Base-by-base conservation (phyloP, 2,113 vertebrate species). In the Alligator sinensis region DNA sequence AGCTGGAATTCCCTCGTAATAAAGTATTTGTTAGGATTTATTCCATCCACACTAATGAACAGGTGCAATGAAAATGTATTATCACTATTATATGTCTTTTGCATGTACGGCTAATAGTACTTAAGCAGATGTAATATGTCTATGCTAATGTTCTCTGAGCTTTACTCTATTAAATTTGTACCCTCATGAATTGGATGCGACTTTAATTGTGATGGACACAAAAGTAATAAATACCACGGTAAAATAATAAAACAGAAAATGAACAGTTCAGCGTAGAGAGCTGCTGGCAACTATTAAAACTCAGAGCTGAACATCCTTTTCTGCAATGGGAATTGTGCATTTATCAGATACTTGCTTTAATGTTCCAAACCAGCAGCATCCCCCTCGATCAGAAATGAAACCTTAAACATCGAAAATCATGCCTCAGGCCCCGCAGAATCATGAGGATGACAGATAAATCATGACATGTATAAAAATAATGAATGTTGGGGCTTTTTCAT, bases 261-360 rank as follows among this genome's bases (percentile, higher is more conserved):
- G 21, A 91, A 80, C 47, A 54, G 27, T 25, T 88, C 9, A 4
- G 84, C 85, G 16, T 79, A 78, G 68, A 62, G 4, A 63, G 25
- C 11, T 88, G 62, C 57, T 92, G 63, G 88, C 16, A 62, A n/a
- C 77, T 80, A 90, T 90, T 75, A 78, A 78, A 92, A 92, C 90
- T 64, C 62, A 82, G 86, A 74, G 28, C 83, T 91, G 30, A 54
- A 94, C 93, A 93, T 92, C 90, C 81, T 82, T 95, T 96, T 95
- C 60, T 55, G 34, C 21, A 11, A 64, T 70, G 89, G 86, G 82
- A 96, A 93, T 61, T 90, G 77, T 87, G 80, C 74, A 94, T 94
- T 70, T 92, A 89, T 76, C 86, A 94, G 92, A 90, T 90, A 58
- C 58, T 80, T 88, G 66, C 60, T 61, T 85, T 64, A 91, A 76